Evolutionary conservation across 2,113 vertebrate genomes (phyloP).

Genomic region (Capreolus pygargus): DNA sequence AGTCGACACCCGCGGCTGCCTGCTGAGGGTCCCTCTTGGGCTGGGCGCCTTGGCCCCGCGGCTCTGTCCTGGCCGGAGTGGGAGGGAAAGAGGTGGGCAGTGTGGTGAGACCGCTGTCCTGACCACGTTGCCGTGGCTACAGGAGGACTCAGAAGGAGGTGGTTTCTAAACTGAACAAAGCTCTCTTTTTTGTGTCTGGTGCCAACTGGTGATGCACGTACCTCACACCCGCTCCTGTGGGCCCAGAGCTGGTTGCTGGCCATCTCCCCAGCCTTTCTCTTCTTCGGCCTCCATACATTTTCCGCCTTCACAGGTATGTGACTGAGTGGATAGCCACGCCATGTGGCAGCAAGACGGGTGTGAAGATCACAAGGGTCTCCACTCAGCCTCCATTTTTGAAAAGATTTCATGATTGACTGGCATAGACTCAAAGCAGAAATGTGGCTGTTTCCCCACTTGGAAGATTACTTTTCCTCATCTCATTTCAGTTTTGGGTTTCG

Average conservation of each 20-base stretch:
- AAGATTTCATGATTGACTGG: background rate
- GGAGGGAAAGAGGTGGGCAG: background rate
- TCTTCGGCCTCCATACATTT: rapidly evolving
- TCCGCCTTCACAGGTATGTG: background rate
- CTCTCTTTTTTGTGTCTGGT: background rate
- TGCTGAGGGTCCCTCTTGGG: background rate
- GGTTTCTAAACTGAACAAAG: background rate
- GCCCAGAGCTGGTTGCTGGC: background rate
- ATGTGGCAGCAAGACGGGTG: rapidly evolving
- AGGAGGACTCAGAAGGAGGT: background rate
- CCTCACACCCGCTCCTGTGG: background rate
- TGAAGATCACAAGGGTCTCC: background rate
- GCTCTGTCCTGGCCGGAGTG: background rate
- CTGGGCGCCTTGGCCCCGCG: rapidly evolving
- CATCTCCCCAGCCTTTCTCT: rapidly evolving
- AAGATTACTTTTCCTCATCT: background rate
- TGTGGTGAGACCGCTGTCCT: background rate
- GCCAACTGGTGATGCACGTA: background rate
- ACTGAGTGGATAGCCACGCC: rapidly evolving
- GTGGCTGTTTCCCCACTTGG: no score
- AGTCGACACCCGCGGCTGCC: no score
- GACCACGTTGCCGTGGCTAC: background rate
- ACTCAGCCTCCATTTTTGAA: background rate
- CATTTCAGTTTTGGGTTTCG: background rate
- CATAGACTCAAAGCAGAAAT: background rate